A percentile compares a stretch with the other conserved stretches of the same genome.
Evolutionary conservation across 2,888 invertebrate species (phyloP).

Genomic region (Phrixothrix hirtus): DNA sequence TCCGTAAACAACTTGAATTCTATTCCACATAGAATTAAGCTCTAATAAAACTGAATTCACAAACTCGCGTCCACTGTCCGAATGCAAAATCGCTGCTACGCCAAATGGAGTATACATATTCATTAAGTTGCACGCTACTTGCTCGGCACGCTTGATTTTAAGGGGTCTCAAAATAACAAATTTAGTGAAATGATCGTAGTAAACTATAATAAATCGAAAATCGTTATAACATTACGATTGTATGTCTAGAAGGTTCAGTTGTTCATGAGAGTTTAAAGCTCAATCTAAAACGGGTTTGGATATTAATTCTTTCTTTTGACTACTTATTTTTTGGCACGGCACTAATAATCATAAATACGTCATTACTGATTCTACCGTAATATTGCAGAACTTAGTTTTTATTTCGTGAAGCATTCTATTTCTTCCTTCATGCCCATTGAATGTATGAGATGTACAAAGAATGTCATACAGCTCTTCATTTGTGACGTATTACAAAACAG

Average conservation of each 20-base stretch:
- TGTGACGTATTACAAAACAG: neutral
- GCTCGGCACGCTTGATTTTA: too few species aligned
- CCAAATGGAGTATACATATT: neutral
- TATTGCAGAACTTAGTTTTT: too few species aligned
- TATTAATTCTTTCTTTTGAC: neutral
- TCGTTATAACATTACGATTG: conserved; percentile 1
- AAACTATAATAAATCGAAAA: neutral
- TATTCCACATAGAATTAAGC: neutral
- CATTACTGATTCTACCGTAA: neutral
- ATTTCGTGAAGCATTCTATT: too few species aligned
- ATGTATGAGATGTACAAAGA: neutral
- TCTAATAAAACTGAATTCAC: neutral
- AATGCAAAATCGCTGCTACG: neutral
- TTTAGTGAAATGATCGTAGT: too few species aligned
- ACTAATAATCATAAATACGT: neutral
- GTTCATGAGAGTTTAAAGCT: neutral
- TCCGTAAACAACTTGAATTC: conserved; percentile 4
- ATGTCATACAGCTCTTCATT: conserved; percentile 2
- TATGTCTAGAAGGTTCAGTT: neutral
- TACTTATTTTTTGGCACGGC: neutral
- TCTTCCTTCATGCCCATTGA: too few species aligned
- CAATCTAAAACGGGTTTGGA: neutral
- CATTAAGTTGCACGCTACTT: too few species aligned
- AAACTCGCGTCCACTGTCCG: too few species aligned
- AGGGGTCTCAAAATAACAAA: too few species aligned